Percentiles rank a stretch among this genome's conserved stretches.
Evolutionary conservation across 2,797 vertebrate genomes (phyloP).

Genomic region (Coracias cyanogaster): DNA sequence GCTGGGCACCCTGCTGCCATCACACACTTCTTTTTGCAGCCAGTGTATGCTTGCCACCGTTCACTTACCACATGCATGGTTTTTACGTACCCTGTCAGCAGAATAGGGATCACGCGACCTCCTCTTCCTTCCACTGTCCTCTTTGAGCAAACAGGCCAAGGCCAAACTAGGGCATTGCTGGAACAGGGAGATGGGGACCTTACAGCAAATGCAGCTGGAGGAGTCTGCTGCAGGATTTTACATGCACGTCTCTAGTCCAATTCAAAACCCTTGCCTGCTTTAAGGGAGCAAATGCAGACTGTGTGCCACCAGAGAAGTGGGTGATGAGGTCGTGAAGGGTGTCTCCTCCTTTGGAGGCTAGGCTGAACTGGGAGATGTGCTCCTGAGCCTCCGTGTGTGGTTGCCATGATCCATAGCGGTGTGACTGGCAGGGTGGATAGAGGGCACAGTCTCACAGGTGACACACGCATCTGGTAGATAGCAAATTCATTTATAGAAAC

Average conservation of each 20-base stretch:
- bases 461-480: neutral
- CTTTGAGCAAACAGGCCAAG: neutral
- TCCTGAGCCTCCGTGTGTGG: neutral
- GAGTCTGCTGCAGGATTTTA: neutral
- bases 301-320: neutral
- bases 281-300: neutral
- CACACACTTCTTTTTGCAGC: neutral
- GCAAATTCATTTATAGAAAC: neutral
- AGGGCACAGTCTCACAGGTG: accelerated
- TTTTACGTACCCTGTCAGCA: neutral
- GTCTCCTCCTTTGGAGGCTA: neutral
- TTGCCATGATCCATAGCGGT: accelerated
- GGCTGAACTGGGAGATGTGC: neutral
- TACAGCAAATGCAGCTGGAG: neutral
- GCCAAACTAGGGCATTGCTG: neutral
- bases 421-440: neutral
- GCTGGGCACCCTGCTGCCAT: neutral
- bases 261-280: neutral
- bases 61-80: accelerated
- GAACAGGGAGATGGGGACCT: neutral
- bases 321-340: accelerated
- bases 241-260: neutral
- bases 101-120: neutral
- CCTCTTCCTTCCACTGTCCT: neutral
- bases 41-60: neutral